Evolutionary conservation across 1,140 invertebrate species (phyloP).

Genomic region (Penaeus indicus): DNA sequence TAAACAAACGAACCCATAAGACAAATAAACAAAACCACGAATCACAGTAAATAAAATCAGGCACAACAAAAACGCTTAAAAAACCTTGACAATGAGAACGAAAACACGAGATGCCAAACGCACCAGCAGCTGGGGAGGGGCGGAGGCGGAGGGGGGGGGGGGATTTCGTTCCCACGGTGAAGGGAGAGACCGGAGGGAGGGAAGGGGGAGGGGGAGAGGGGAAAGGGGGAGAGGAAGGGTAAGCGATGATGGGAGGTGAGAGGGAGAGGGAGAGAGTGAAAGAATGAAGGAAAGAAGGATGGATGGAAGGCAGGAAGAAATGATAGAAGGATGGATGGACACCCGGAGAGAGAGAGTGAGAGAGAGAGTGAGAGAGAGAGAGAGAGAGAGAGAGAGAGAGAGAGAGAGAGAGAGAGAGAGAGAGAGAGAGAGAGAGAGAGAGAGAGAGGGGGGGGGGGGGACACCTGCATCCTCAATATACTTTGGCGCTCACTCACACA

Average conservation of each 20-base stretch:
- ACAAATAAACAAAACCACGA: too few relatives aligned
- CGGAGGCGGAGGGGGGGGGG: too few relatives aligned
- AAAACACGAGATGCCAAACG: too few relatives aligned
- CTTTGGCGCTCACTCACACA: too few relatives aligned
- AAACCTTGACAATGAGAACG: too few relatives aligned
- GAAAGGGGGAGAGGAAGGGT: constrained; percentile 12
- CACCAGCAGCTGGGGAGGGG: too few relatives aligned
- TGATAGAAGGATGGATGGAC: not conserved
- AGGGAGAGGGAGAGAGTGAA: constrained; percentile 16
- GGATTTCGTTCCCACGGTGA: too few relatives aligned
- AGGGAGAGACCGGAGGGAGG: not conserved
- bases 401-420: not conserved
- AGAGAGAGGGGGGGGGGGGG: not conserved
- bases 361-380: not conserved
- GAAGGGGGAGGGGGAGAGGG: not conserved
- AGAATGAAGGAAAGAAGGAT: not conserved
- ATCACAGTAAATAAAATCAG: too few relatives aligned
- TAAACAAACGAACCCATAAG: too few relatives aligned
- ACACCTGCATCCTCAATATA: too few relatives aligned
- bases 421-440: not conserved
- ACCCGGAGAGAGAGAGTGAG: too few relatives aligned
- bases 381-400: not conserved
- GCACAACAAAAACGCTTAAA: too few relatives aligned
- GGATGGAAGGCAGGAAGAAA: not conserved
- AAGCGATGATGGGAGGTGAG: constrained; percentile 18